Evolutionary conservation across 2,797 vertebrate species (phyloP), one percentile per base, ranked within the genome.

Genomic region (Crypturellus tataupa): DNA sequence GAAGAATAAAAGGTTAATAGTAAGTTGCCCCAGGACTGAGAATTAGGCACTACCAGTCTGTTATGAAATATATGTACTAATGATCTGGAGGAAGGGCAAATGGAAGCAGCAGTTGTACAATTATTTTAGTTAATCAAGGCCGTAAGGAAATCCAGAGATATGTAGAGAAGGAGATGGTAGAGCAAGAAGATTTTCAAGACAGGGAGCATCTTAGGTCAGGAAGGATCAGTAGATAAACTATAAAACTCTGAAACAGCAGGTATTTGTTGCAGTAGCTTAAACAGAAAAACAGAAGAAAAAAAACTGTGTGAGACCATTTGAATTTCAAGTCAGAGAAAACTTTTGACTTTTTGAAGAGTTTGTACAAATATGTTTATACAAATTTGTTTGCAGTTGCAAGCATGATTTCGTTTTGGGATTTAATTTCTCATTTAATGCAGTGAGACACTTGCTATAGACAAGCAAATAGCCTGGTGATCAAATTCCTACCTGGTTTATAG

Each of bases 1-100:
- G 71, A 93, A 73, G 37, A 58, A 94, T 51, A 64, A 53, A 82
- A 94, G 67, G 47, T 86, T 88, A 91, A 90, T 85, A 82, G 40
- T 68, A n/a, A 86, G 29, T 63, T 88, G 83, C 60, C 51, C 78
- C 27, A 49, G 39, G 72, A 14, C 33, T 81, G 19, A 79, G 15
- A 12, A n/a, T 60, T 91, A 96, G 64, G 35, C 95, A 40, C 68
- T 56, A 73, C 39, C 8, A 63, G 39, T 37, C 44, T 93, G 7
- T 56, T 90, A 72, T 37, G 42, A 84, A 87, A 62, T 80, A 62
- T 19, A 5, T 21, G 31, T 83, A 81, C 33, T 87, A 81, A 79
- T 68, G 56, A 80, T 60, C 40, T 63, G 31, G 15, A 85, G 10
- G 47, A 88, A 81, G 56, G 77, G 63, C 42, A 59, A 84, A 76